phyloP scores from a whole-genome alignment of 2,888 invertebrate genomes.

The Cantharis rufa region DNA sequence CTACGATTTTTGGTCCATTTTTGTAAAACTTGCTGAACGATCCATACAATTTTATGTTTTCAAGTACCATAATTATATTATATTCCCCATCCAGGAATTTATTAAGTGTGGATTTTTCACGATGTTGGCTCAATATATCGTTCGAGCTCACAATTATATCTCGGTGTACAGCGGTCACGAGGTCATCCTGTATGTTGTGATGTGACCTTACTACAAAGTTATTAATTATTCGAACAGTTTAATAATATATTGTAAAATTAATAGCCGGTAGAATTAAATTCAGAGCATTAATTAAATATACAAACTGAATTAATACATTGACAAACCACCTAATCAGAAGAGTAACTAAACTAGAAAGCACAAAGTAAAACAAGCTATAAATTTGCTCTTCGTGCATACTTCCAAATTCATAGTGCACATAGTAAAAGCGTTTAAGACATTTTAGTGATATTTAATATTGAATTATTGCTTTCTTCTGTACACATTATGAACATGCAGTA shows the following conservation, averaged over 20 bases:
- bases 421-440: background rate
- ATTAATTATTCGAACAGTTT: background rate
- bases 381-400: background rate
- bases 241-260: background rate
- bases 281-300: background rate
- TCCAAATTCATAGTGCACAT: background rate
- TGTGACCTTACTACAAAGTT: background rate
- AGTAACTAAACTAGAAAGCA: background rate
- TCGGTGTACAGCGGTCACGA: too few relatives aligned
- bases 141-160: too few relatives aligned
- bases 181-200: too few relatives aligned
- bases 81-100: too few relatives aligned
- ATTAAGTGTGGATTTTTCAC: too few relatives aligned
- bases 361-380: background rate
- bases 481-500: background rate
- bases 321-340: background rate
- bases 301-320: background rate
- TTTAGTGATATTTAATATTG: background rate
- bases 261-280: background rate
- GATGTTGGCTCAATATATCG: too few relatives aligned
- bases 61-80: too few relatives aligned
- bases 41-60: too few relatives aligned
- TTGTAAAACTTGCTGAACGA: too few relatives aligned
- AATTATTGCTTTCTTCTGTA: background rate
- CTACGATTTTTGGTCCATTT: too few relatives aligned